Conservation (phyloP, 2,113 vertebrate species). For the Misgurnus mizolepis region DNA sequence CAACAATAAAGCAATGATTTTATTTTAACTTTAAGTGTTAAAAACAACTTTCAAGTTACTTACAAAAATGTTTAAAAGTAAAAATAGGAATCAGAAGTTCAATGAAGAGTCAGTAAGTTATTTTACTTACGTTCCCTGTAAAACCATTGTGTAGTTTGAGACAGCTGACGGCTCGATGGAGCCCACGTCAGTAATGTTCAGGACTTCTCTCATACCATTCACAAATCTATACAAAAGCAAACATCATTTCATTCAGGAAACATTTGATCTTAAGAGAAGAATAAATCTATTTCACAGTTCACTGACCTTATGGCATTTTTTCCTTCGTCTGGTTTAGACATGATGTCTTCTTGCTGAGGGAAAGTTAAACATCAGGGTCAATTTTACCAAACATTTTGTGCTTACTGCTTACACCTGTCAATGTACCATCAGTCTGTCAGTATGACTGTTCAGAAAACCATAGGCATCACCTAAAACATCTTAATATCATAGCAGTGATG, state of each 20-base stretch:
- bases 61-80: no score
- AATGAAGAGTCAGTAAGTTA: neutral
- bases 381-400: neutral
- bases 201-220: constrained; percentile 65
- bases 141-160: constrained; percentile 70
- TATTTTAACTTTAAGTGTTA: no score
- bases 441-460: no score
- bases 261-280: neutral
- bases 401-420: no score
- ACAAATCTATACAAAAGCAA: constrained; percentile 80
- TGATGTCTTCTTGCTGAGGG: constrained; percentile 67
- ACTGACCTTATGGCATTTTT: constrained; percentile 83
- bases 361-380: constrained; percentile 19
- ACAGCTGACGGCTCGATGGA: constrained; percentile 33
- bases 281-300: neutral
- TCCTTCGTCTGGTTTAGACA: constrained; percentile 81
- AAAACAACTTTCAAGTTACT: no score
- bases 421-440: no score
- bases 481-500: neutral
- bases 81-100: neutral
- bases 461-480: no score
- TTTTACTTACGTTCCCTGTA: constrained; percentile 77
- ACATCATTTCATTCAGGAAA: neutral
- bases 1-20: no score
- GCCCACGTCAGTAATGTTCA: constrained; percentile 66